Evolutionary conservation across 2,113 vertebrate genomes (phyloP).

Genomic region (Spermophilus dauricus): DNA sequence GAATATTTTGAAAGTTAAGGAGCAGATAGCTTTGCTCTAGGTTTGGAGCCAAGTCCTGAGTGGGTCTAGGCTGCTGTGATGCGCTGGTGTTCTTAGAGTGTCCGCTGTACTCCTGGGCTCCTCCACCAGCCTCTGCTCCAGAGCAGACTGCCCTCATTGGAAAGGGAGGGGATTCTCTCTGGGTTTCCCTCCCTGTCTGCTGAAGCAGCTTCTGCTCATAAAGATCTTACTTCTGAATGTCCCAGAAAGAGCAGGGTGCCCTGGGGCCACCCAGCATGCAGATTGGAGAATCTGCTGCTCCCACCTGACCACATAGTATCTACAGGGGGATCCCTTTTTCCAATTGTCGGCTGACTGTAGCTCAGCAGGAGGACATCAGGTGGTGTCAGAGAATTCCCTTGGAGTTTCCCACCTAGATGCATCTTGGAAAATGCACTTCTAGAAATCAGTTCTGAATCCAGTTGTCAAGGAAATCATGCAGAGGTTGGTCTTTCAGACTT

Average conservation of each 20-base stretch:
- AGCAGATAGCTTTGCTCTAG: background rate
- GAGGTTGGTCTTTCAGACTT: background rate
- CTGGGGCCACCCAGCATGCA: background rate
- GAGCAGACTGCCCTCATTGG: background rate
- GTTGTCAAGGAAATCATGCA: background rate
- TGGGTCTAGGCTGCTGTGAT: background rate
- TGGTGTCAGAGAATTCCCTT: background rate
- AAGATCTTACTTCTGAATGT: background rate
- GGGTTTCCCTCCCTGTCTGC: background rate
- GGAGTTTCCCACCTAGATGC: background rate
- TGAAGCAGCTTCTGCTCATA: background rate
- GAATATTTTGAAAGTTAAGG: background rate
- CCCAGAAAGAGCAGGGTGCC: background rate
- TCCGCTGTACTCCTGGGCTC: background rate
- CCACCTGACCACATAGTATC: background rate
- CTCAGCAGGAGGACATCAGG: background rate
- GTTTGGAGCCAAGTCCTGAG: background rate
- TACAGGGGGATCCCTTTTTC: background rate
- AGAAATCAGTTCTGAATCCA: background rate
- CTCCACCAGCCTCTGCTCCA: background rate
- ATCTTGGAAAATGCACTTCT: background rate
- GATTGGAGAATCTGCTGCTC: background rate
- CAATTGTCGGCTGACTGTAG: fast-evolving
- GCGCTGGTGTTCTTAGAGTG: background rate
- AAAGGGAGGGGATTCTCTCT: background rate